A percentile compares a stretch with the other conserved stretches of the same genome.
Conservation (phyloP, 2,797 vertebrate species). For the Heteromormyrus szaboi region DNA sequence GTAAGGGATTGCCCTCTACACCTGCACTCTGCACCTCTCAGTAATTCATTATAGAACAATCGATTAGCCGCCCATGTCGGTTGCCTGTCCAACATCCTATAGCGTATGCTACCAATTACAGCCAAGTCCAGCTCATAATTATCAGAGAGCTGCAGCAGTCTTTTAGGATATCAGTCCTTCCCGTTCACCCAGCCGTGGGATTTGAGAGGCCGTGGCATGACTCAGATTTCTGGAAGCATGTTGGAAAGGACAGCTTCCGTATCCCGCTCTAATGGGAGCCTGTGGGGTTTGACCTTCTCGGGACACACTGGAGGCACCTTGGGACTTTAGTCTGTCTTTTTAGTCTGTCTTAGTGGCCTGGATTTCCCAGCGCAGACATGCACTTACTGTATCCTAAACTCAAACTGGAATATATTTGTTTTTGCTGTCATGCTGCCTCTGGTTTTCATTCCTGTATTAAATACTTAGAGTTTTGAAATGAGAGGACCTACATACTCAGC, state of each 20-base stretch:
- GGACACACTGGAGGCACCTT: background rate
- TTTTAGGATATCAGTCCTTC: background rate
- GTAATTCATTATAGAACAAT: background rate
- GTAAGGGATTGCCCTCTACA: background rate
- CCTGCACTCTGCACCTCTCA: background rate
- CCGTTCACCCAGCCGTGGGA: background rate
- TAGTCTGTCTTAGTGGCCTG: background rate
- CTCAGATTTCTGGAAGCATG: conserved; percentile 11
- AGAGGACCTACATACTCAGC: background rate
- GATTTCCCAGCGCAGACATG: background rate
- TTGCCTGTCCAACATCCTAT: background rate
- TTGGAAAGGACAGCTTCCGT: conserved; percentile 20
- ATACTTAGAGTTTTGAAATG: background rate
- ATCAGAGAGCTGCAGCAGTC: background rate
- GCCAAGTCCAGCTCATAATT: background rate
- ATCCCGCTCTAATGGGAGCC: conserved; percentile 8
- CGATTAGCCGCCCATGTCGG: background rate
- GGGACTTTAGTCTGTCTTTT: background rate
- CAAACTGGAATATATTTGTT: background rate
- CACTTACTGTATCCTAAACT: background rate
- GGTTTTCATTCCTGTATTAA: background rate
- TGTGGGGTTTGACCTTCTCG: conserved; percentile 12
- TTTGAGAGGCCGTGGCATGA: background rate
- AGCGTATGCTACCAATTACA: background rate
- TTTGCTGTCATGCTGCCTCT: background rate